phyloP scores from a whole-genome alignment of 2,888 invertebrate species.

The Tetragonisca angustula region DNA sequence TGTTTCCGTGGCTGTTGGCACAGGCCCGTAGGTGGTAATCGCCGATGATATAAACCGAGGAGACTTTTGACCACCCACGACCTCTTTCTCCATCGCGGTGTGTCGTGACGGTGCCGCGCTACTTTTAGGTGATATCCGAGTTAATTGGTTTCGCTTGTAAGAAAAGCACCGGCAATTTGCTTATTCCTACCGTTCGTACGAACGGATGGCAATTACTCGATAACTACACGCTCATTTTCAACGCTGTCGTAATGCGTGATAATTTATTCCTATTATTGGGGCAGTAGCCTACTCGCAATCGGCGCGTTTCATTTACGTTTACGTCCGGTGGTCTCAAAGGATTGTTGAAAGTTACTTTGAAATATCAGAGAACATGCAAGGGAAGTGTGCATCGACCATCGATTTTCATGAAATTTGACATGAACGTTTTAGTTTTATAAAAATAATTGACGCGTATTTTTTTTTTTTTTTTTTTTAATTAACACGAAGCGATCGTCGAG shows the following conservation, averaged over 20 bases:
- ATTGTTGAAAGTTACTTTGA: no score
- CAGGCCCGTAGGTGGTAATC: conserved; percentile 53
- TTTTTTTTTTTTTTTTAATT: no score
- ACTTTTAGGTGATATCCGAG: not conserved
- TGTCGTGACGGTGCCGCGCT: not conserved
- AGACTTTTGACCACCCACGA: conserved; percentile 45
- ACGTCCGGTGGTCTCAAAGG: not conserved
- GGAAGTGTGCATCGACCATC: no score
- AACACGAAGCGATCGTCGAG: no score
- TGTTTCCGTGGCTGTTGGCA: conserved; percentile 37
- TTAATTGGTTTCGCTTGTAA: not conserved
- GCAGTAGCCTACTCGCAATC: not conserved
- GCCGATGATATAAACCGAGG: conserved; percentile 43
- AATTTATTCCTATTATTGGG: not conserved
- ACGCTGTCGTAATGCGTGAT: not conserved
- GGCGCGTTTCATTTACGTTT: not conserved
- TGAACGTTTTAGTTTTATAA: no score
- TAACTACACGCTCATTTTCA: not conserved
- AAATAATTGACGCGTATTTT: no score
- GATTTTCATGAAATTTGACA: no score
- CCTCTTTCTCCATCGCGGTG: conserved; percentile 2
- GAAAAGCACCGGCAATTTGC: not conserved
- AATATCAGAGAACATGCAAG: no score
- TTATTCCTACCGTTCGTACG: not conserved
- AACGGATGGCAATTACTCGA: not conserved